Percentiles rank a stretch among this genome's conserved stretches.
Evolutionary conservation across 2,888 invertebrate species (phyloP).

Genomic region (Drosophila seclusa): DNA sequence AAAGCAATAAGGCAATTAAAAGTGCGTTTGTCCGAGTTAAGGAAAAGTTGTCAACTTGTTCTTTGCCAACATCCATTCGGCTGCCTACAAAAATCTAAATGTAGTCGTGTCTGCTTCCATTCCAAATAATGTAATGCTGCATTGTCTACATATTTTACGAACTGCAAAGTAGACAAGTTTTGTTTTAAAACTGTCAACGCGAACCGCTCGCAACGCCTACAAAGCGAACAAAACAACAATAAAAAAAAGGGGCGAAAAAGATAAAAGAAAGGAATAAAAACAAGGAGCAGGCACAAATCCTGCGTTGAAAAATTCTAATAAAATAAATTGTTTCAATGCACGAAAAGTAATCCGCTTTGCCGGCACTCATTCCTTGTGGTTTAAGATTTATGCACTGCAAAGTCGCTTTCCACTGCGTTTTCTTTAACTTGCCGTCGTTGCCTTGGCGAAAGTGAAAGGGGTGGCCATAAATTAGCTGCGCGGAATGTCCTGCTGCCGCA

Average conservation of each 20-base stretch:
- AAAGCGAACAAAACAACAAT: constrained; percentile 6
- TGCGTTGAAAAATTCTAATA: constrained; percentile 55
- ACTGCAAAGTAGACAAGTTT: constrained; percentile 78
- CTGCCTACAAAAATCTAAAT: constrained; percentile 5
- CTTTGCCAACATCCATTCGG: constrained; percentile 5
- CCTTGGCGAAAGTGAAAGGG: constrained; percentile 71
- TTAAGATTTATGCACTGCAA: constrained; percentile 77
- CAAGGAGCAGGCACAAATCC: constrained; percentile 24
- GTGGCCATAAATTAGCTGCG: constrained; percentile 75
- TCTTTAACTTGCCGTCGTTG: constrained; percentile 21
- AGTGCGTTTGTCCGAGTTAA: constrained; percentile 28
- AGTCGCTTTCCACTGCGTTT: constrained; percentile 61
- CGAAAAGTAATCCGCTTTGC: constrained; percentile 77
- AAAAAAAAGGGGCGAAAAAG: constrained; percentile 4
- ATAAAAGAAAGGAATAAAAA: constrained; percentile 26
- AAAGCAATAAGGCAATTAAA: constrained; percentile 64
- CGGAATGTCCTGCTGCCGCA: constrained; percentile 60
- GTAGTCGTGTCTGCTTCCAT: constrained; percentile 23
- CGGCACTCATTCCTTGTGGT: constrained; percentile 72
- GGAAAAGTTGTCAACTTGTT: constrained; percentile 27
- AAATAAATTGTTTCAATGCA: constrained; percentile 79
- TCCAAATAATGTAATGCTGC: constrained; percentile 58
- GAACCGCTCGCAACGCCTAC: constrained; percentile 62
- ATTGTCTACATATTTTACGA: constrained; percentile 70
- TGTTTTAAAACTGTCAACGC: constrained; percentile 80